Evolutionary conservation across 2,888 invertebrate species (phyloP).

Genomic region (Ptychoptera contaminata): DNA sequence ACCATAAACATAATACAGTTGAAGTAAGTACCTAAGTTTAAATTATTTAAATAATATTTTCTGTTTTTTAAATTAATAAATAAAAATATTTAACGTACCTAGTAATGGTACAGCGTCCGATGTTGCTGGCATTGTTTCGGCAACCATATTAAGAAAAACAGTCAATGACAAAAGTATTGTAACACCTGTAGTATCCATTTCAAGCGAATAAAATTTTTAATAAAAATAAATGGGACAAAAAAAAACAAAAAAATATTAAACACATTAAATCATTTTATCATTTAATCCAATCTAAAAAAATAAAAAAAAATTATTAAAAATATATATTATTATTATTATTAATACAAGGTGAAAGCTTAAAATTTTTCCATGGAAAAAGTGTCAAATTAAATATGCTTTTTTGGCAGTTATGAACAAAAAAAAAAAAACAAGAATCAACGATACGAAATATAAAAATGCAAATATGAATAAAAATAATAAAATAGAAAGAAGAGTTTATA

Average conservation of each 20-base stretch:
- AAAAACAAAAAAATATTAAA: not conserved
- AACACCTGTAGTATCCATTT: constrained; percentile 53
- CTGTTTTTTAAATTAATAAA: not conserved
- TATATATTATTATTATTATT: too few relatives aligned
- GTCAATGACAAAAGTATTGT: constrained; percentile 94
- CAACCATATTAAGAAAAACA: constrained; percentile 96
- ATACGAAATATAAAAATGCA: too few relatives aligned
- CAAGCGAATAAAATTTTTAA: constrained; percentile 11
- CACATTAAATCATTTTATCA: not conserved
- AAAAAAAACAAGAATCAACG: too few relatives aligned
- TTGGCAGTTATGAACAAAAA: too few relatives aligned
- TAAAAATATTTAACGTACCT: constrained; percentile 31
- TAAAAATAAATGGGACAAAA: constrained; percentile 9
- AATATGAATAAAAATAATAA: too few relatives aligned
- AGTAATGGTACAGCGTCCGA: constrained; percentile 83
- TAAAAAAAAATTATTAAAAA: not conserved
- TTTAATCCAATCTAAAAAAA: constrained; percentile 2
- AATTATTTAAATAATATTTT: not conserved
- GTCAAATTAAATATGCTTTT: too few relatives aligned
- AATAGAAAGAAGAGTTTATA: too few relatives aligned
- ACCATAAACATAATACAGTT: constrained; percentile 99
- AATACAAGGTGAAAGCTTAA: too few relatives aligned
- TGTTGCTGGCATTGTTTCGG: constrained; percentile 96
- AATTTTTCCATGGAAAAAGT: too few relatives aligned
- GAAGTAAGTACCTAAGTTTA: constrained; percentile 72